Base-by-base conservation (phyloP, 2,113 vertebrate genomes). In the Peucedramus taeniatus region DNA sequence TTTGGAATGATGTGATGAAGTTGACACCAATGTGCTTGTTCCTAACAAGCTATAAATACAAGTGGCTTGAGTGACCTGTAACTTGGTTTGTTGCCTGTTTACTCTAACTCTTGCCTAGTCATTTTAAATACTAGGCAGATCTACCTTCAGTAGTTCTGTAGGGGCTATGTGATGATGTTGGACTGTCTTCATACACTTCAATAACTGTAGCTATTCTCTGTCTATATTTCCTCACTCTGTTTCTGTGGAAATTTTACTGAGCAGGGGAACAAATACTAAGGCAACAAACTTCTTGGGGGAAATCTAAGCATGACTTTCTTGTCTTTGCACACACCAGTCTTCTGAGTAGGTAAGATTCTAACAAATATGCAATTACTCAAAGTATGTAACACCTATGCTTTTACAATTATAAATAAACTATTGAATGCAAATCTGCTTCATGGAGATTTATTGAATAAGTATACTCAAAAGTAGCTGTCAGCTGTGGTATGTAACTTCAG, bases 401-500 rank as follows among this genome's bases (percentile, higher is more conserved):
- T 93, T 87, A 82, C 64, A 93, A 81, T 68, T 83, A 42, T 18
- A 92, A 97, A 96, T 97, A 94, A 96, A 96, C 54, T 75, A 13
- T 31, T 78, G 57, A 92, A 78, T 90, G 87, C 79, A 75, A 80
- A 83, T 30, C 37, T 92, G 12, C 33, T 53, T 81, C 15, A 5
- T 71, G 51, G 68, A 69, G 40, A 68, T 1, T 77, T 87, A 60
- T 31, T 92, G 3, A 60, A 4, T 49, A 72, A 53, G 6, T 76
- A 54, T 5, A 27, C 4, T 47, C 40, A 49, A 26, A 78, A 37
- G 15, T 35, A 50, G 26, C 16, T 13, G 27, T 40, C 18, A 24
- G 69, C 37, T 74, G 11, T 53, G 23, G 51, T 39, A 30, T 0
- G 0, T 57, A 56, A 57, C 44, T 80, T 78, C 4, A 47, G 40